A percentile compares a stretch with the other conserved stretches of the same genome.
These are phyloP conservation scores for Orchestes rusci DNA, from an alignment of 2,888 invertebrate genomes.

Conservation along the genomic window DNA sequence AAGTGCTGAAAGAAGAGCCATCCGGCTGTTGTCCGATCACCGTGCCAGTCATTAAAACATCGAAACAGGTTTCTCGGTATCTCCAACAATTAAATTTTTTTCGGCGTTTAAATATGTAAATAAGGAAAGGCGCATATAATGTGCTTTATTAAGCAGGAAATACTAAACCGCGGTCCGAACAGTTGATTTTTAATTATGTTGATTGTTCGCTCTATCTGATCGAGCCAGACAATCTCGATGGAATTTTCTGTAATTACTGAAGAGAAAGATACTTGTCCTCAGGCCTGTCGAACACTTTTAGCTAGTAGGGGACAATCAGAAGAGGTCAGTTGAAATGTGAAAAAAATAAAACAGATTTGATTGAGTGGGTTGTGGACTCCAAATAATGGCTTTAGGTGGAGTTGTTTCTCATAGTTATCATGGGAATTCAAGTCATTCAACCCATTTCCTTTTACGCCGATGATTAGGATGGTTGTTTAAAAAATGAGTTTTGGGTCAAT, in stretches of 20 bases:
- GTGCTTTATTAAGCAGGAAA: conserved; percentile 19
- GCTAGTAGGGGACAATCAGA: no score
- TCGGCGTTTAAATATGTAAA: conserved; percentile 15
- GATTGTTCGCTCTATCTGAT: conserved; percentile 21
- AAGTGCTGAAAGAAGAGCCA: conserved; percentile 7
- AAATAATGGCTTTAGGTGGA: no score
- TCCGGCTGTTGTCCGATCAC: conserved; percentile 11
- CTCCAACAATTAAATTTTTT: conserved; percentile 17
- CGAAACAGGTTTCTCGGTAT: conserved; percentile 15
- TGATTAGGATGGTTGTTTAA: no score
- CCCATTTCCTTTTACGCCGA: no score
- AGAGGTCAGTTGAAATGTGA: no score
- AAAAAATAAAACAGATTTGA: no score
- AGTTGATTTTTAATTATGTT: conserved; percentile 22
- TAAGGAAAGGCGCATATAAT: conserved; percentile 7
- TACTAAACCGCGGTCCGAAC: conserved; percentile 14
- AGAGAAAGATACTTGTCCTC: conserved; percentile 15
- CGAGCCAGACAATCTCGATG: conserved; percentile 14
- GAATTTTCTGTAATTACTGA: conserved; percentile 20
- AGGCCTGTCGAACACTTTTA: no score
- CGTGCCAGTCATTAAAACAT: conserved; percentile 2
- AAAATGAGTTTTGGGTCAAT: no score
- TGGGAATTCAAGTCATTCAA: no score
- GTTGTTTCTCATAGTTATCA: no score
- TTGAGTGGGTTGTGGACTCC: no score